Percentiles rank a stretch among this genome's conserved stretches.
phyloP scores from a whole-genome alignment of 2,113 vertebrate species.

The Psettodes erumei region DNA sequence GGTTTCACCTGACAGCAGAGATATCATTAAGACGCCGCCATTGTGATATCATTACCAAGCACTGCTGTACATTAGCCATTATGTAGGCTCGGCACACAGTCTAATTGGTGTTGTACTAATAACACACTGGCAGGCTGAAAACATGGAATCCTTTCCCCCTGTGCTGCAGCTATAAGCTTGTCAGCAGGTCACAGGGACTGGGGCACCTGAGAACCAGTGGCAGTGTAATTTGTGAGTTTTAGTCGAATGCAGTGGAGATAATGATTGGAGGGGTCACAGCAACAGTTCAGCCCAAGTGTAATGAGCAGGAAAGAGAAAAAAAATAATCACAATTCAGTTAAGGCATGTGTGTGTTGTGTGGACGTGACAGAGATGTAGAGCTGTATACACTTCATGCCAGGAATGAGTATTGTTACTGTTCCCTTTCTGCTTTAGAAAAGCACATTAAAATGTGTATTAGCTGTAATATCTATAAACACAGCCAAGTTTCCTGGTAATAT shows the following conservation, averaged over 20 bases:
- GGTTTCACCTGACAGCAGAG: constrained; percentile 27
- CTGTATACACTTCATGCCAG: background rate
- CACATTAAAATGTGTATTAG: background rate
- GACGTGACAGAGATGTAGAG: background rate
- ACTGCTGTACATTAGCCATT: constrained; percentile 16
- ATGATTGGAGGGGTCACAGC: constrained; percentile 64
- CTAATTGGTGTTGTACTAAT: constrained; percentile 70
- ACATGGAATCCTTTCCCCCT: constrained; percentile 20
- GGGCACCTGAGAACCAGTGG: constrained; percentile 46
- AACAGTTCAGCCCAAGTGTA: constrained; percentile 57
- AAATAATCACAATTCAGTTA: constrained; percentile 25
- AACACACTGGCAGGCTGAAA: constrained; percentile 38
- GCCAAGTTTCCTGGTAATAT: background rate
- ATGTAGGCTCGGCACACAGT: constrained; percentile 32
- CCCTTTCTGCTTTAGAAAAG: background rate
- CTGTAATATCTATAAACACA: constrained; percentile 9
- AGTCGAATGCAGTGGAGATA: constrained; percentile 49
- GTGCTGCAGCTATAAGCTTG: constrained; percentile 28
- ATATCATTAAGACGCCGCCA: constrained; percentile 23
- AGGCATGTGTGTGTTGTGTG: constrained; percentile 18
- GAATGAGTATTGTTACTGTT: constrained; percentile 13
- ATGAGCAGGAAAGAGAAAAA: constrained; percentile 55
- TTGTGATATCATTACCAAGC: constrained; percentile 30
- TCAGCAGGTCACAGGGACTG: constrained; percentile 64
- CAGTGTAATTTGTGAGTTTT: constrained; percentile 55